Conservation (phyloP, 2,113 vertebrate genomes). For the Protobothrops mucrosquamatus region DNA sequence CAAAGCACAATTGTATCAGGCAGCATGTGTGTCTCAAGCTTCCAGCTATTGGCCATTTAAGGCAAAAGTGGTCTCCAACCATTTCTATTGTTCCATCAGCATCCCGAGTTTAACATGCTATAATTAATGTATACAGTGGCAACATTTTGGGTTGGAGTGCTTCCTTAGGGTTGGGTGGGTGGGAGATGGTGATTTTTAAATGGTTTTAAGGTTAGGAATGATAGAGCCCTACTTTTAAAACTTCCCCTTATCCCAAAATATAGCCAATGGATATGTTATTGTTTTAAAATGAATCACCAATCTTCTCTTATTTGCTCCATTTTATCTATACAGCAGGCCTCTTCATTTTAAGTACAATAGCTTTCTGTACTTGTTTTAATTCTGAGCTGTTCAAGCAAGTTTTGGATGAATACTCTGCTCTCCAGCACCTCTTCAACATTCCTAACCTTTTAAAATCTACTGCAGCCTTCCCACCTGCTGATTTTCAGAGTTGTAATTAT, state of each 20-base stretch:
- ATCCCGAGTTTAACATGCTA: background rate
- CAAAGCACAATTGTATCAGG: background rate
- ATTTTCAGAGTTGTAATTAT: background rate
- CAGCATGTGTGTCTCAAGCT: background rate
- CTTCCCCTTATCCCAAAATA: background rate
- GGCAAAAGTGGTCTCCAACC: background rate
- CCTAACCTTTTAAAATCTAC: background rate
- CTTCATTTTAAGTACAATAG: background rate
- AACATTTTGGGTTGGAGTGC: background rate
- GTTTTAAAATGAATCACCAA: background rate
- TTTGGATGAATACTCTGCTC: background rate
- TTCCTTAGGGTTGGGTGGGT: background rate
- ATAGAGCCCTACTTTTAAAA: background rate
- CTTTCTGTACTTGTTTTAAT: background rate
- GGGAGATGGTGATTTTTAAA: background rate
- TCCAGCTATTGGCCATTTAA: background rate
- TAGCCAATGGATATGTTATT: background rate
- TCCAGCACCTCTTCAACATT: background rate
- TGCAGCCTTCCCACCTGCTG: background rate
- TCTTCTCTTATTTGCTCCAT: background rate
- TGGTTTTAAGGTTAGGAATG: background rate
- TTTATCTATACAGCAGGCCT: background rate
- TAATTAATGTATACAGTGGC: background rate
- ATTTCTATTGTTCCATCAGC: background rate
- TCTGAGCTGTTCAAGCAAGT: background rate